Evolutionary conservation across 2,797 vertebrate genomes (phyloP).

Genomic region (Adrianichthys oophorus): DNA sequence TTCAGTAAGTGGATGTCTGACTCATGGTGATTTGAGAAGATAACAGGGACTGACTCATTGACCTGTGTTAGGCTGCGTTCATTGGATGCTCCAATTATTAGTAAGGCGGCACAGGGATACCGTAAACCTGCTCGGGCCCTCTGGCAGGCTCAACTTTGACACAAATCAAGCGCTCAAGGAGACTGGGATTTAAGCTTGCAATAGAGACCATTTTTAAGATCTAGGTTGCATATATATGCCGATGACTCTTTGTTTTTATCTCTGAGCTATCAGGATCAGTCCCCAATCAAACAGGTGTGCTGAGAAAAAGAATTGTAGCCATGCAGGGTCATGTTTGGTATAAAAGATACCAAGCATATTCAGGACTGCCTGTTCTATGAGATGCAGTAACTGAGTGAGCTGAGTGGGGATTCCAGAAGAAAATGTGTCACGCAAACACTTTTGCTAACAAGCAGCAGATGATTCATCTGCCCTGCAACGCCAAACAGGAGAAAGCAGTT

Average conservation of each 20-base stretch:
- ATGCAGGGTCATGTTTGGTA: conserved; percentile 32
- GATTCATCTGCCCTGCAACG: conserved; percentile 47
- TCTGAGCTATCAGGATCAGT: conserved; percentile 27
- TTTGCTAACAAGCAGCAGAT: conserved; percentile 62
- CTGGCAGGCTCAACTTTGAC: conserved; percentile 48
- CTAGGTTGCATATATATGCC: conserved; percentile 16
- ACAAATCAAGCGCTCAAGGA: conserved; percentile 64
- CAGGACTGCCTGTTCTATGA: conserved; percentile 31
- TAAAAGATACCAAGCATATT: conserved; percentile 38
- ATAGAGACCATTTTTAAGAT: conserved; percentile 41
- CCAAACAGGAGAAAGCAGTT: not conserved
- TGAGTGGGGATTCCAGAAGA: conserved; percentile 61
- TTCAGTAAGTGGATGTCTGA: conserved; percentile 69
- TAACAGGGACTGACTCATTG: conserved; percentile 62
- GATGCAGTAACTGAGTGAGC: conserved; percentile 48
- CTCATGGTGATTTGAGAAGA: conserved; percentile 60
- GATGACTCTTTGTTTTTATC: conserved; percentile 49
- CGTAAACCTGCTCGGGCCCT: conserved; percentile 46
- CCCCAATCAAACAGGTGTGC: conserved; percentile 53
- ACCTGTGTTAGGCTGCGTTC: conserved; percentile 52
- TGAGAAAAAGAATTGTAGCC: conserved; percentile 38
- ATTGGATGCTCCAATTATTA: conserved; percentile 43
- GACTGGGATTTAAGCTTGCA: conserved; percentile 43
- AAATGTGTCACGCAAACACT: conserved; percentile 71
- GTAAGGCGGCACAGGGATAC: conserved; percentile 57